These are phyloP conservation scores for Cheilosia soror DNA, from an alignment of 2,888 invertebrate genomes.

Conservation along the genomic window DNA sequence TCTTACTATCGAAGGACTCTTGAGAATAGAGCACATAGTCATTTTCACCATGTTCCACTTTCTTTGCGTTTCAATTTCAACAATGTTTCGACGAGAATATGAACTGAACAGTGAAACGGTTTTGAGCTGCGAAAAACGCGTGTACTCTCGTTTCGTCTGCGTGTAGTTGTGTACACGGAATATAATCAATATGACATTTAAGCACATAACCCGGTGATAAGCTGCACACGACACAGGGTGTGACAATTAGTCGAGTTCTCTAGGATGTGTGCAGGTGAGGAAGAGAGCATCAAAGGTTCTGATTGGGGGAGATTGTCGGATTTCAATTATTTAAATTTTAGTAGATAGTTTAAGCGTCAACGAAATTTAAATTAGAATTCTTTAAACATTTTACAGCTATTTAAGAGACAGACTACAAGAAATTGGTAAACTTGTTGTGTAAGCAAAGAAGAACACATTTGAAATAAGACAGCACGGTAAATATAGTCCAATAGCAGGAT, in stretches of 20 bases:
- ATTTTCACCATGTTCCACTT: conserved; percentile 30
- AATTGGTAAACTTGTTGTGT: too few species aligned
- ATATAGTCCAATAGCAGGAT: too few species aligned
- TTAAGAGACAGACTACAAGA: not conserved
- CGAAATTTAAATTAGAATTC: not conserved
- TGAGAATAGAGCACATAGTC: conserved; percentile 11
- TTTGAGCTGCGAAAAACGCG: conserved; percentile 32
- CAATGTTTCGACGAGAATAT: conserved; percentile 20
- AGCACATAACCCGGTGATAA: conserved; percentile 59
- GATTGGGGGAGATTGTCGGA: not conserved
- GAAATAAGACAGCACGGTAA: too few species aligned
- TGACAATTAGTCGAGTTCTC: conserved; percentile 55
- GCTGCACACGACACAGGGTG: conserved; percentile 66
- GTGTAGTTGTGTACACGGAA: not conserved
- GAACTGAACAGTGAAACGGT: not conserved
- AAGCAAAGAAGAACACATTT: too few species aligned
- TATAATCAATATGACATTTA: conserved; percentile 65
- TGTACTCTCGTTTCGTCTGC: not conserved
- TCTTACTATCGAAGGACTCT: conserved; percentile 51
- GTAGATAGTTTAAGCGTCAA: conserved; percentile 1
- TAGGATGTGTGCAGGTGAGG: not conserved
- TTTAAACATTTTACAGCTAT: not conserved
- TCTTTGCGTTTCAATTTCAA: conserved; percentile 39
- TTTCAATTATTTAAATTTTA: conserved; percentile 51
- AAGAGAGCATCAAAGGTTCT: too few species aligned